Evolutionary conservation across 2,797 vertebrate species (phyloP).

Genomic region (Urophycis tenuis): DNA sequence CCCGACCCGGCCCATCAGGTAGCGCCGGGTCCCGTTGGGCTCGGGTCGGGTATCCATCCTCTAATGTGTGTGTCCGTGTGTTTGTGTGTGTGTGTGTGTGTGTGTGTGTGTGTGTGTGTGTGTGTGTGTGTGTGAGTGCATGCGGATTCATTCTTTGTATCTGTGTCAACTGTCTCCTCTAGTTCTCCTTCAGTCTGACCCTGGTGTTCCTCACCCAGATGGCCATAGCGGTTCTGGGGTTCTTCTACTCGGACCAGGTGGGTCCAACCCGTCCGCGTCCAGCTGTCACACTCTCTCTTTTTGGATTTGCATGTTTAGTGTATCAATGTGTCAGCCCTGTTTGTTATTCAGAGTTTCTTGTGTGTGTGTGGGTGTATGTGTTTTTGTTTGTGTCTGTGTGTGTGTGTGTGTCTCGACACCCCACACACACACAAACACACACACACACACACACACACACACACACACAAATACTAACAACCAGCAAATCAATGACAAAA

Average conservation of each 20-base stretch:
- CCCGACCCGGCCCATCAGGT: too few relatives aligned
- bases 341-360: neutral
- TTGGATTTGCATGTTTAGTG: neutral
- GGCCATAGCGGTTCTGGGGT: conserved; percentile 68
- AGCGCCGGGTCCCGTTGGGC: too few relatives aligned
- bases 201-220: conserved; percentile 73
- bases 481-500: conserved; percentile 1
- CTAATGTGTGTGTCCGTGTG: neutral
- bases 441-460: too few relatives aligned
- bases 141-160: neutral
- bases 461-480: neutral
- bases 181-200: conserved; percentile 74
- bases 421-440: too few relatives aligned
- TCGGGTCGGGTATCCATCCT: too few relatives aligned
- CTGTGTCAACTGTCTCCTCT: conserved; percentile 1
- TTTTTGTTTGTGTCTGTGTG: neutral
- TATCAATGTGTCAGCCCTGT: neutral
- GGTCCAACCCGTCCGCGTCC: too few relatives aligned
- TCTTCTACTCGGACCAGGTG: conserved; percentile 63
- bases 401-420: neutral
- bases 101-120: too few relatives aligned
- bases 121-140: too few relatives aligned
- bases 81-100: too few relatives aligned
- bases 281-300: too few relatives aligned
- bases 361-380: neutral